These are phyloP conservation scores for Ceramica pisi DNA, from an alignment of 2,888 invertebrate genomes.

Conservation along the genomic window DNA sequence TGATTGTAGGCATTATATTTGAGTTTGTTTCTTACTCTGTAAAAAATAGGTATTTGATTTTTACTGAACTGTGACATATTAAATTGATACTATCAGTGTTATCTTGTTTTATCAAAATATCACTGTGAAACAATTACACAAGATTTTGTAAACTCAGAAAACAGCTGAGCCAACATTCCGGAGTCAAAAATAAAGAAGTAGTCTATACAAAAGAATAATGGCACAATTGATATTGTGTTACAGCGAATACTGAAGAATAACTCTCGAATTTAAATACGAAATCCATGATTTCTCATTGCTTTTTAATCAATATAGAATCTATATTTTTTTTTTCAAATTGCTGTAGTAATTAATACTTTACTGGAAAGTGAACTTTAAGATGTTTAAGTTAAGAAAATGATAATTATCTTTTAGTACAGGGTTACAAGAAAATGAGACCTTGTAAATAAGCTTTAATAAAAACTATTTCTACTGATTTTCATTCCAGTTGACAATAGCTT, in stretches of 20 bases:
- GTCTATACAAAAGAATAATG: constrained; percentile 15
- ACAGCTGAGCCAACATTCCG: constrained; percentile 24
- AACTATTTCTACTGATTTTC: no score
- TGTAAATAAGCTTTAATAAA: no score
- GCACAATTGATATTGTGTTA: constrained; percentile 34
- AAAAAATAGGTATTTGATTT: no score
- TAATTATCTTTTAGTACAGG: no score
- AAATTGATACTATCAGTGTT: not conserved
- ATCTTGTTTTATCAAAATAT: not conserved
- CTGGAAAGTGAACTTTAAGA: not conserved
- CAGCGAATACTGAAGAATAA: not conserved
- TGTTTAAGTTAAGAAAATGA: no score
- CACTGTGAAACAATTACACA: constrained; percentile 39
- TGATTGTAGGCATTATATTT: no score
- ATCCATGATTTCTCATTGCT: not conserved
- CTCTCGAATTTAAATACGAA: not conserved
- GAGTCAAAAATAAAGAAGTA: constrained; percentile 24
- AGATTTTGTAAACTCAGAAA: constrained; percentile 40
- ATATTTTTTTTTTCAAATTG: not conserved
- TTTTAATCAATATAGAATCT: not conserved
- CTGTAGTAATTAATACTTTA: not conserved
- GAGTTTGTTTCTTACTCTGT: not conserved
- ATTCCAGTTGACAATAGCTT: not conserved
- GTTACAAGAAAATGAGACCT: no score
- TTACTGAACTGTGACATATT: not conserved